Conservation (phyloP, 2,888 invertebrate genomes). For the Thymelicus acteon region DNA sequence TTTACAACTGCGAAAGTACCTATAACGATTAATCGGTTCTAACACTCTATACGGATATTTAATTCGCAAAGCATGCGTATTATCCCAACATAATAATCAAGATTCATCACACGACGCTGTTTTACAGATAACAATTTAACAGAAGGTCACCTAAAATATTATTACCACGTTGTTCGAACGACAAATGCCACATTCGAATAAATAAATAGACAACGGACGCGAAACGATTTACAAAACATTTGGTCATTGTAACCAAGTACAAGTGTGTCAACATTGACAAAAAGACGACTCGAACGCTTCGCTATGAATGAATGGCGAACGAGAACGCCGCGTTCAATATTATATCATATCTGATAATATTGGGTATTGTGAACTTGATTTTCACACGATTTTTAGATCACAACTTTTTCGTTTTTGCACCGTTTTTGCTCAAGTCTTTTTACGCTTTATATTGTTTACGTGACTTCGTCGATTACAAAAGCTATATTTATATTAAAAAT, state of each 20-base stretch:
- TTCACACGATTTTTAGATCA: conserved; percentile 12
- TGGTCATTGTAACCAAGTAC: conserved; percentile 42
- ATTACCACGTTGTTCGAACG: conserved; percentile 10
- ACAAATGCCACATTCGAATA: conserved; percentile 36
- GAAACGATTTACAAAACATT: conserved; percentile 45
- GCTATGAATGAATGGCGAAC: conserved; percentile 9
- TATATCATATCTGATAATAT: conserved; percentile 12
- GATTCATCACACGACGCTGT: not conserved
- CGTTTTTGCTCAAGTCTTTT: not conserved
- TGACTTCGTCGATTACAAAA: not conserved
- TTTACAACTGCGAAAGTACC: too few species aligned
- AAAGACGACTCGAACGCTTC: conserved; percentile 16
- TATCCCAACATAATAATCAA: not conserved
- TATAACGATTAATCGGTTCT: too few species aligned
- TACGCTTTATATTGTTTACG: not conserved
- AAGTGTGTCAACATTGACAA: conserved; percentile 41
- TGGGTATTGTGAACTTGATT: conserved; percentile 4
- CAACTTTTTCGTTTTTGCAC: not conserved
- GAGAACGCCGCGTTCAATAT: conserved; percentile 7
- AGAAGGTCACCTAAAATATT: conserved; percentile 21
- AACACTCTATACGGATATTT: too few species aligned
- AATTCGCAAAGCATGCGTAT: too few species aligned
- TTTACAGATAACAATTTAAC: not conserved
- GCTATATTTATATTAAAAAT: too few species aligned
- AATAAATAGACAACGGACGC: conserved; percentile 40